Evolutionary conservation across 2,113 vertebrate species (phyloP).

Genomic region (Zonotrichia leucophrys): DNA sequence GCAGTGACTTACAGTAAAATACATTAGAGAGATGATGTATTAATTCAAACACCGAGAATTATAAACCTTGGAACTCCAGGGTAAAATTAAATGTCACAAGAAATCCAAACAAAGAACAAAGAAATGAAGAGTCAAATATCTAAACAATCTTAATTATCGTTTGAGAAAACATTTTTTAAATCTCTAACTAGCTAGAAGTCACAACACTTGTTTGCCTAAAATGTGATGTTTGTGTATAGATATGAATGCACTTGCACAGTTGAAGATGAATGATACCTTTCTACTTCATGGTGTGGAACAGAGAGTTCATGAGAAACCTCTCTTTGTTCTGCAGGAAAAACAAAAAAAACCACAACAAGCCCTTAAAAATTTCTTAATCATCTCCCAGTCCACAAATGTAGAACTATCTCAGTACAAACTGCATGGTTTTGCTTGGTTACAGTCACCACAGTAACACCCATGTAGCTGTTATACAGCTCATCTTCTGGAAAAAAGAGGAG

Average conservation of each 20-base stretch:
- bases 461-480: constrained; percentile 7
- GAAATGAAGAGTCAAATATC: not conserved
- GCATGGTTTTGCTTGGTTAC: constrained; percentile 38
- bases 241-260: not conserved
- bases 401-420: not conserved
- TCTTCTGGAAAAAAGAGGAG: not conserved
- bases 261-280: not conserved
- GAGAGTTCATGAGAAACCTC: not conserved
- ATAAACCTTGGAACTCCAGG: not conserved
- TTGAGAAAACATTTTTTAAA: not conserved
- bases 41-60: not conserved
- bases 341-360: not conserved
- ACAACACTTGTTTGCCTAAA: not conserved
- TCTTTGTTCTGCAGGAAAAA: not conserved
- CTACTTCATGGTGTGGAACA: not conserved
- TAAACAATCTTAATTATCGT: not conserved
- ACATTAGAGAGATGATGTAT: not conserved
- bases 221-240: not conserved
- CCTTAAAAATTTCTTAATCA: not conserved
- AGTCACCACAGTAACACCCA: constrained; percentile 44
- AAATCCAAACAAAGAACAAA: not conserved
- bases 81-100: not conserved
- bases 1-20: not conserved
- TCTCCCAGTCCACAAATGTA: not conserved
- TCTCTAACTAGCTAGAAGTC: not conserved